Base-by-base conservation (phyloP, 2,888 invertebrate genomes). In the Chironomus tentans region DNA sequence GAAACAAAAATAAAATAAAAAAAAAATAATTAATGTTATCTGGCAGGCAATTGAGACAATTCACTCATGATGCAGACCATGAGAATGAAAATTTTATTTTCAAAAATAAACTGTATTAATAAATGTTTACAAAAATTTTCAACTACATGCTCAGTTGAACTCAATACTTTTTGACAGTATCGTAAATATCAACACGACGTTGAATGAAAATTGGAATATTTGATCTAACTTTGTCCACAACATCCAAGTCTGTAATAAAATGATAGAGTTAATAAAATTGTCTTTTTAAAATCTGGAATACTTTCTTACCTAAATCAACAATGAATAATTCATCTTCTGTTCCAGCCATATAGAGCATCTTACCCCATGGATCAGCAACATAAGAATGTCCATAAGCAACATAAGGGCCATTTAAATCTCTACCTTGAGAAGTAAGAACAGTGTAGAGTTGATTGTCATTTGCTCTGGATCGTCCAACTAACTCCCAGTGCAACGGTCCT, bases 401-500 rank as follows among this genome's bases (percentile, higher is more conserved):
- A 82, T 97, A 98, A 0, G 87, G 87, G 2, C 93, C 88, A 5
- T 82, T 83, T 3, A 82, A 81, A 81, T 91, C 91, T 78, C 95
- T 85, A 1, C 97, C 95, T 0, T 95, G 95, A 70, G 94, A 92
- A 71, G 93, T 89, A 1, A 91, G 88, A 21, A 92, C 93, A 56
- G 96, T 92, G 85, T 90, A 98, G 68, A 95, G 84, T 85, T 97
- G 97, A 82, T 93, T 92, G 85, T 98, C 97, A 48, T 90, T 86
- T 50, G 98, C 97, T 70, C 95, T 85, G 0, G 89, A 87, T 71
- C 93, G 87, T 77, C 90, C 91, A 18, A 98, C 85, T 4, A 95
- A 83, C 81, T 95, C 92, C 96, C 97, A 98, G 83, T 98, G 97
- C 76, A 90, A 85, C 0, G 97, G 96, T 0, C 98, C 98, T 0